These are phyloP conservation scores for Perodicticus potto DNA, from an alignment of 2,797 vertebrate genomes.

Conservation along the genomic window DNA sequence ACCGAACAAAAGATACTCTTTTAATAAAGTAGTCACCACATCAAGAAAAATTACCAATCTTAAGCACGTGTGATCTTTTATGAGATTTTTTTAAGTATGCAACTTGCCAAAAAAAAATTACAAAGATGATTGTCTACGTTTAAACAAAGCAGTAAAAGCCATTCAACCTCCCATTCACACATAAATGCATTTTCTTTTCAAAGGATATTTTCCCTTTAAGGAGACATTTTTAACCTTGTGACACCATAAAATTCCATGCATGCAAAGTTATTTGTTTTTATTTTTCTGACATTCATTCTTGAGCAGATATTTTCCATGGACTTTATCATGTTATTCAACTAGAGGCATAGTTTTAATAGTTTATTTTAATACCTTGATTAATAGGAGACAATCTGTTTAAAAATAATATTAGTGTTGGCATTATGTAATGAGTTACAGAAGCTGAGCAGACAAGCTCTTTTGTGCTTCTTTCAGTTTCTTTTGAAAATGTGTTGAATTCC, in stretches of 20 bases:
- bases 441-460: not conserved
- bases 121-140: conserved; percentile 74
- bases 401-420: conserved; percentile 59
- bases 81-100: conserved; percentile 53
- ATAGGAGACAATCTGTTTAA: conserved; percentile 48
- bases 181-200: conserved; percentile 77
- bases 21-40: conserved; percentile 20
- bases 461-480: conserved; percentile 1
- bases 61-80: conserved; percentile 59
- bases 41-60: conserved; percentile 56
- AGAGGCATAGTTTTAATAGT: conserved; percentile 52
- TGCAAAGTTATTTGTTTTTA: conserved; percentile 74
- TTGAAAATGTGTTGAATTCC: conserved; percentile 42
- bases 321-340: conserved; percentile 41
- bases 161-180: conserved; percentile 66
- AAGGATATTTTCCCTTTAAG: conserved; percentile 74
- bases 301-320: conserved; percentile 37
- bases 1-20: not conserved
- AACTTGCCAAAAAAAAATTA: conserved; percentile 67
- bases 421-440: conserved; percentile 41
- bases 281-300: conserved; percentile 69
- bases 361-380: conserved; percentile 65
- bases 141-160: conserved; percentile 75
- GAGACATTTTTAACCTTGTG: conserved; percentile 78
- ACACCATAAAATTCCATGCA: conserved; percentile 78